These are phyloP conservation scores for Mustela nigripes DNA, from an alignment of 2,113 vertebrate genomes.

Conservation along the genomic window DNA sequence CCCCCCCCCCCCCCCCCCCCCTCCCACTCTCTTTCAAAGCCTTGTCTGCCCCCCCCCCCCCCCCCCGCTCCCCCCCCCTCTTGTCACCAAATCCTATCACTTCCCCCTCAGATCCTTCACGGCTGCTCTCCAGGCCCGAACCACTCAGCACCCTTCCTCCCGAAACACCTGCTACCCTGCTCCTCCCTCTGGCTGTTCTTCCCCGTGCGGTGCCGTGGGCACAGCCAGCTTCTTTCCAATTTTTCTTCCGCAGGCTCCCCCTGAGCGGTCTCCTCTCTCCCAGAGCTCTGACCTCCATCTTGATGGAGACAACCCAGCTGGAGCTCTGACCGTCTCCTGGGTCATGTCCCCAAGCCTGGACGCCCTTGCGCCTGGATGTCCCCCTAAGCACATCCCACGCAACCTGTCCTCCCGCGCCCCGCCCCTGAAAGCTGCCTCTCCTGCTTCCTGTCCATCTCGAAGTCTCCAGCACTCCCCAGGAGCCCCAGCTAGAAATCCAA, in stretches of 20 bases:
- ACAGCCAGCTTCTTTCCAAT: not conserved
- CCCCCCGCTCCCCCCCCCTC: not conserved
- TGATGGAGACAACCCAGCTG: not conserved
- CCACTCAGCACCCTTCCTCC: not conserved
- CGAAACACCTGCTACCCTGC: not conserved
- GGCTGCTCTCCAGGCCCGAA: not conserved
- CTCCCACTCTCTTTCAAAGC: too few relatives aligned
- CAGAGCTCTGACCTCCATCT: not conserved
- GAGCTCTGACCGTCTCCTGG: too few relatives aligned
- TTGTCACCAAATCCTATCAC: not conserved
- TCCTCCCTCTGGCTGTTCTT: not conserved
- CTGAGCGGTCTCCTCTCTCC: not conserved
- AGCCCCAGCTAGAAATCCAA: not conserved
- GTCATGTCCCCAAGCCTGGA: not conserved
- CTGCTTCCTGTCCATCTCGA: too few relatives aligned
- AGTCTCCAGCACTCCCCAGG: not conserved
- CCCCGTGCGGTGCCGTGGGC: accelerated
- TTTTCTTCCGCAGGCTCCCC: too few relatives aligned
- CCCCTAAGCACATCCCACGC: not conserved
- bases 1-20: not conserved
- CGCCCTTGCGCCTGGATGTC: not conserved
- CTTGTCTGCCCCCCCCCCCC: accelerated
- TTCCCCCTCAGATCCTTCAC: not conserved
- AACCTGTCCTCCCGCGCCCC: accelerated
- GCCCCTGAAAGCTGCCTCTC: not conserved